Conservation (phyloP, 1,140 invertebrate genomes). For the Dinoponera quadriceps region DNA sequence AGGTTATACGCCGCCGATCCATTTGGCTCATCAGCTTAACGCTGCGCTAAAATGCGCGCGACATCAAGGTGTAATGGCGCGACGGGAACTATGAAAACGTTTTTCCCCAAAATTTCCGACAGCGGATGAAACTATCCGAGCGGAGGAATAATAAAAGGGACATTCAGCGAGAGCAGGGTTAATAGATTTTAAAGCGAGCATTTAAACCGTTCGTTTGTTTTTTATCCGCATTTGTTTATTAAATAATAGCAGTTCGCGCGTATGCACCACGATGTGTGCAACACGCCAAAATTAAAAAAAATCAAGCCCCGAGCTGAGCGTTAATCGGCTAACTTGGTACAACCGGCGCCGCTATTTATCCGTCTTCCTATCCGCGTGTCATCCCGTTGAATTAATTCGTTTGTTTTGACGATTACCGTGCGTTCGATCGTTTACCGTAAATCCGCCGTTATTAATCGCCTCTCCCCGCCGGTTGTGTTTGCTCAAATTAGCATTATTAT, state of each 20-base stretch:
- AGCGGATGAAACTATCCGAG: slow-evolving; percentile 20
- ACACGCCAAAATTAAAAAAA: slow-evolving; percentile 9
- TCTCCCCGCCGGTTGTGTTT: slow-evolving; percentile 9
- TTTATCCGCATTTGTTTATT: slow-evolving; percentile 42
- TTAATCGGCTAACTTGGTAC: not conserved
- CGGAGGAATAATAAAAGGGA: slow-evolving; percentile 32
- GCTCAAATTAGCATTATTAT: slow-evolving; percentile 57
- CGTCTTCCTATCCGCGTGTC: slow-evolving; percentile 14
- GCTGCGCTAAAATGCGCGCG: slow-evolving; percentile 7
- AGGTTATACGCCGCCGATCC: not conserved
- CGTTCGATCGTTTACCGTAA: slow-evolving; percentile 17
- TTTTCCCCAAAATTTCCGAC: slow-evolving; percentile 35
- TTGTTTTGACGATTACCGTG: slow-evolving; percentile 10
- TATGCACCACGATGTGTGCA: not conserved
- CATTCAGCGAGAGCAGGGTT: not conserved
- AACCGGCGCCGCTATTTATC: slow-evolving; percentile 4
- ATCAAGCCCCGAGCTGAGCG: not conserved
- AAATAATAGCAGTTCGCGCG: slow-evolving; percentile 28
- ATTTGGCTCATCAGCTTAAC: slow-evolving; percentile 40
- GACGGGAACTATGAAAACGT: slow-evolving; percentile 19
- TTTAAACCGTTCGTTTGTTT: slow-evolving; percentile 43
- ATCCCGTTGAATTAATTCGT: slow-evolving; percentile 21
- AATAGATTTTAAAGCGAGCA: slow-evolving; percentile 48
- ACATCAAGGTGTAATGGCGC: slow-evolving; percentile 3
- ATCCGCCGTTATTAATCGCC: slow-evolving; percentile 29